These are phyloP conservation scores for Balaenoptera acutorostrata DNA, from an alignment of 2,113 vertebrate genomes.

Conservation along the genomic window DNA sequence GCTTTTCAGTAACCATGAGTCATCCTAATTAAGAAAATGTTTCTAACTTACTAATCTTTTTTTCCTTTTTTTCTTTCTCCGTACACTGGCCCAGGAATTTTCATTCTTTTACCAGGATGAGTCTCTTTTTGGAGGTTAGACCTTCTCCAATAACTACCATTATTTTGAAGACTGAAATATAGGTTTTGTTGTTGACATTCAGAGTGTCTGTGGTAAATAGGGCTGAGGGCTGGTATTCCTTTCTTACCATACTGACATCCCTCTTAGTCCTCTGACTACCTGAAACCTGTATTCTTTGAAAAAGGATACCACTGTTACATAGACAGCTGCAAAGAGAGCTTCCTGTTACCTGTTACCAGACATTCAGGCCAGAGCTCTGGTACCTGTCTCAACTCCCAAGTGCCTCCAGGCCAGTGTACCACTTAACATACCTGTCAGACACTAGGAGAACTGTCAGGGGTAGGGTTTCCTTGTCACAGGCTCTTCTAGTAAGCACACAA, in stretches of 20 bases:
- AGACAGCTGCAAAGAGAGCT: background rate
- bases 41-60: constrained; percentile 14
- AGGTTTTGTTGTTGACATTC: background rate
- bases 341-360: background rate
- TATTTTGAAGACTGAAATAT: constrained; percentile 14
- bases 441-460: background rate
- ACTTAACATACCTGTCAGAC: background rate
- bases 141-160: background rate
- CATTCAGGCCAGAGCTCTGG: background rate
- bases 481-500: background rate
- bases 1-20: background rate
- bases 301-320: background rate
- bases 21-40: constrained; percentile 8
- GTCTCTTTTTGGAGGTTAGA: background rate
- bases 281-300: background rate
- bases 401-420: background rate
- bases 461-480: background rate
- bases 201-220: background rate
- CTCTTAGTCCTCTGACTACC: background rate
- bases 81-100: constrained; percentile 1
- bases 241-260: background rate
- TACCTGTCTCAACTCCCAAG: background rate
- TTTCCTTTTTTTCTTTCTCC: background rate
- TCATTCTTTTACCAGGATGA: constrained; percentile 13
- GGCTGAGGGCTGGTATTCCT: background rate